Evolutionary conservation across 2,113 vertebrate genomes (phyloP).

Genomic region (Platycercus adscitus): DNA sequence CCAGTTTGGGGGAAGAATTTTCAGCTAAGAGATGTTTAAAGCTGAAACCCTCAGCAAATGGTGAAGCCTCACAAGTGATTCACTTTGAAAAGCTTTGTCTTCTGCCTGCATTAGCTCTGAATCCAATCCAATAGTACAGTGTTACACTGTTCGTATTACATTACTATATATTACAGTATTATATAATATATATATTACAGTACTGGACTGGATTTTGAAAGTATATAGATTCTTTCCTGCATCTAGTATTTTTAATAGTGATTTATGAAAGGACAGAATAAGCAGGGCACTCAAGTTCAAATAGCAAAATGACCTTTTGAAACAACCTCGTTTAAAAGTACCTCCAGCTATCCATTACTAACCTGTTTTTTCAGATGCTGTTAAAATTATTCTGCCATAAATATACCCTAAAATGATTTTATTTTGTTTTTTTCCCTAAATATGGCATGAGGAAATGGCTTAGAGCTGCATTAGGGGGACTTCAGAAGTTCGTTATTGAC

Average conservation of each 20-base stretch:
- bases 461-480: neutral
- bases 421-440: fast-evolving
- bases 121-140: neutral
- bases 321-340: neutral
- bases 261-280: neutral
- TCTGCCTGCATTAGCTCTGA: neutral
- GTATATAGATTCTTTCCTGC: neutral
- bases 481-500: neutral
- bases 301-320: neutral
- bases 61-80: neutral
- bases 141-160: neutral
- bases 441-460: neutral
- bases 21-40: neutral
- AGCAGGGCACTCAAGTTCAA: neutral
- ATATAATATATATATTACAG: neutral
- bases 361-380: neutral
- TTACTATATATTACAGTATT: neutral
- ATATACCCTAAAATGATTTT: neutral
- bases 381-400: neutral
- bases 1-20: neutral
- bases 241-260: neutral
- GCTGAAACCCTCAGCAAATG: neutral
- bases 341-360: neutral
- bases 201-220: neutral
- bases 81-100: neutral